Conservation (phyloP, 2,797 vertebrate species). For the Gadopsis marmoratus region DNA sequence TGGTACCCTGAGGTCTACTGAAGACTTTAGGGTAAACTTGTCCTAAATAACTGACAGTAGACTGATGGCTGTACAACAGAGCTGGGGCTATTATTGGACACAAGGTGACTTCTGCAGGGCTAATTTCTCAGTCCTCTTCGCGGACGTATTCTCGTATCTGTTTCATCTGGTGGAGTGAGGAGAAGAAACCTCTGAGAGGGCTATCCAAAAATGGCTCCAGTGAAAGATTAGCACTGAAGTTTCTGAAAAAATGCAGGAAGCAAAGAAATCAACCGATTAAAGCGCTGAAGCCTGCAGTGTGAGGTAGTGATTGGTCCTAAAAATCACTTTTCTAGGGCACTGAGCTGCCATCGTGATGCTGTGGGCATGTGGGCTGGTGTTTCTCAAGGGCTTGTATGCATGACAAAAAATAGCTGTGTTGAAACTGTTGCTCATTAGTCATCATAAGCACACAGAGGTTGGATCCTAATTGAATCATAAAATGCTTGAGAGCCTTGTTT, state of each 20-base stretch:
- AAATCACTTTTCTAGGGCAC: slow-evolving; percentile 52
- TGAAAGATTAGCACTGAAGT: slow-evolving; percentile 46
- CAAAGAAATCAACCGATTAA: slow-evolving; percentile 32
- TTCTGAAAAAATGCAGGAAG: background rate
- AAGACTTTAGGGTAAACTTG: slow-evolving; percentile 70
- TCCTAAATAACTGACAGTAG: slow-evolving; percentile 75
- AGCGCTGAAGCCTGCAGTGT: background rate
- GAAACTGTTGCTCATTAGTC: slow-evolving; percentile 34
- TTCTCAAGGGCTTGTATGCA: slow-evolving; percentile 42
- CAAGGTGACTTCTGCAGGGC: slow-evolving; percentile 75
- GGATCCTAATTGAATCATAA: slow-evolving; percentile 29
- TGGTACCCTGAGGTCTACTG: slow-evolving; percentile 56
- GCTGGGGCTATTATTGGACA: slow-evolving; percentile 69
- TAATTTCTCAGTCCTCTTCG: slow-evolving; percentile 62
- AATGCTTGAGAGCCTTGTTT: slow-evolving; percentile 11
- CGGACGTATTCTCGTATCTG: slow-evolving; percentile 62
- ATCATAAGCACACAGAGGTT: slow-evolving; percentile 5
- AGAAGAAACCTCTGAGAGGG: slow-evolving; percentile 55
- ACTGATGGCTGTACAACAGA: slow-evolving; percentile 75
- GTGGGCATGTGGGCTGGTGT: slow-evolving; percentile 30
- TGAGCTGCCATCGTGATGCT: slow-evolving; percentile 29
- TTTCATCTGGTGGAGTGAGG: slow-evolving; percentile 60
- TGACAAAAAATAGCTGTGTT: slow-evolving; percentile 44
- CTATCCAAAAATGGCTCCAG: slow-evolving; percentile 60
- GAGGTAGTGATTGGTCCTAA: slow-evolving; percentile 29